Evolutionary conservation across 2,888 invertebrate species (phyloP).

Genomic region (Epirrhoe tristata): DNA sequence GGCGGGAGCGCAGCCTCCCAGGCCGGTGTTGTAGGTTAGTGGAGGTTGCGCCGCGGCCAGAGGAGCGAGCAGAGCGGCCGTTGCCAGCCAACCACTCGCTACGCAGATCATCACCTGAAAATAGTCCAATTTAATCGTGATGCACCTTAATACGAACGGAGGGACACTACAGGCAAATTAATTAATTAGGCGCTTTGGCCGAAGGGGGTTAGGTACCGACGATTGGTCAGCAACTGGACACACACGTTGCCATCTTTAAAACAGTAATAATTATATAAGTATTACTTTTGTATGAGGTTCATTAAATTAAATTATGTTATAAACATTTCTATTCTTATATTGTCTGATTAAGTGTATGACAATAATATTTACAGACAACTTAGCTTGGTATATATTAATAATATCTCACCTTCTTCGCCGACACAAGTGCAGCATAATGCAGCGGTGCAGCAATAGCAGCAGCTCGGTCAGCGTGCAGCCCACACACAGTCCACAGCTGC

Average conservation of each 20-base stretch:
- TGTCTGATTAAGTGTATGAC: too few relatives aligned
- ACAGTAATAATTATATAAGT: too few relatives aligned
- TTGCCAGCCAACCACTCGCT: slow-evolving; percentile 88
- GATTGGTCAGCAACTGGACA: too few relatives aligned
- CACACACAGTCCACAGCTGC: slow-evolving; percentile 92
- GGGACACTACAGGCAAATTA: neutral
- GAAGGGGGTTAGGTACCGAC: too few relatives aligned
- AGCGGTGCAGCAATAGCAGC: slow-evolving; percentile 92
- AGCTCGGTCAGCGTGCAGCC: slow-evolving; percentile 91
- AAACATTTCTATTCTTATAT: too few relatives aligned
- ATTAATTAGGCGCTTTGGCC: too few relatives aligned
- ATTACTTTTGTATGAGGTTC: too few relatives aligned
- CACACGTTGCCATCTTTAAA: too few relatives aligned
- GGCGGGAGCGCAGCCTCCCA: slow-evolving; percentile 89
- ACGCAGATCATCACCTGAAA: slow-evolving; percentile 87
- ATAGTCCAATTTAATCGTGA: neutral
- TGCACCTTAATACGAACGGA: neutral
- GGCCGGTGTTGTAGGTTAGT: slow-evolving; percentile 68
- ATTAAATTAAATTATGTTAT: too few relatives aligned
- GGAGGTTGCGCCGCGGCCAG: slow-evolving; percentile 86
- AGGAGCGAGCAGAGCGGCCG: slow-evolving; percentile 87
- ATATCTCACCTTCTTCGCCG: slow-evolving; percentile 86
- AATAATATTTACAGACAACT: too few relatives aligned
- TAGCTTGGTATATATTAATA: neutral
- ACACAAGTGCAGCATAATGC: slow-evolving; percentile 92